Percentiles rank a stretch among this genome's conserved stretches.
Conservation (phyloP, 2,797 vertebrate species). For the Gephyroberyx darwinii region DNA sequence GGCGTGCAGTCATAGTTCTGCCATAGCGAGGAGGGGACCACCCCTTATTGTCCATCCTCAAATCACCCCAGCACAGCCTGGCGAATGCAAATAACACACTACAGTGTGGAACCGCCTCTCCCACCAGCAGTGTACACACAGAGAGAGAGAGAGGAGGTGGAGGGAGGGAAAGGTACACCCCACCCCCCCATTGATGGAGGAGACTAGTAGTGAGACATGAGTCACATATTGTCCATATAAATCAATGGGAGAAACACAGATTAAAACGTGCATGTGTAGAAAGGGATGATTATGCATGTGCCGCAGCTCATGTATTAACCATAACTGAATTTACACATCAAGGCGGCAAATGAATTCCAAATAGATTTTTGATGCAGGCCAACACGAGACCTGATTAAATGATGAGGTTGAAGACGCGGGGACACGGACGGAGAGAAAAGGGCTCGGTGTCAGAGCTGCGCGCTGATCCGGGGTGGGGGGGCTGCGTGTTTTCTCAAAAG, state of each 20-base stretch:
- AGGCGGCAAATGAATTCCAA: constrained; percentile 78
- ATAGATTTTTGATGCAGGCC: constrained; percentile 78
- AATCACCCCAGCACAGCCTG: constrained; percentile 17
- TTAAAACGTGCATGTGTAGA: constrained; percentile 43
- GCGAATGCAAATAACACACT: constrained; percentile 43
- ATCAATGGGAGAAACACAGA: constrained; percentile 65
- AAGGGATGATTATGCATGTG: constrained; percentile 76
- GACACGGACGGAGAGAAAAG: constrained; percentile 44
- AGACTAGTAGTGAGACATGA: constrained; percentile 38
- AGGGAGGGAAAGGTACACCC: constrained; percentile 13
- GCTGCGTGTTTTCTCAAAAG: background rate
- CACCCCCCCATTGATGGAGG: constrained; percentile 51
- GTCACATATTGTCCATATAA: constrained; percentile 63
- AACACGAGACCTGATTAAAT: constrained; percentile 79
- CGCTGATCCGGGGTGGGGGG: too few relatives aligned
- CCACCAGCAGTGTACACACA: background rate
- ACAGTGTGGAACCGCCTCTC: constrained; percentile 1
- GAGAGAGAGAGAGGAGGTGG: background rate
- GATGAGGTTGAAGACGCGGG: constrained; percentile 72
- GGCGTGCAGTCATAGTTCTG: constrained; percentile 16
- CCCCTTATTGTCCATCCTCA: constrained; percentile 22
- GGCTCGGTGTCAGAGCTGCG: constrained; percentile 24
- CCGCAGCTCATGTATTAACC: constrained; percentile 81
- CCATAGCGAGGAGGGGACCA: constrained; percentile 36
- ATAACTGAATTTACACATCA: constrained; percentile 84